Evolutionary conservation across 2,888 invertebrate species (phyloP), one percentile per base, ranked within the genome.

Genomic region (Tipula lateralis): DNA sequence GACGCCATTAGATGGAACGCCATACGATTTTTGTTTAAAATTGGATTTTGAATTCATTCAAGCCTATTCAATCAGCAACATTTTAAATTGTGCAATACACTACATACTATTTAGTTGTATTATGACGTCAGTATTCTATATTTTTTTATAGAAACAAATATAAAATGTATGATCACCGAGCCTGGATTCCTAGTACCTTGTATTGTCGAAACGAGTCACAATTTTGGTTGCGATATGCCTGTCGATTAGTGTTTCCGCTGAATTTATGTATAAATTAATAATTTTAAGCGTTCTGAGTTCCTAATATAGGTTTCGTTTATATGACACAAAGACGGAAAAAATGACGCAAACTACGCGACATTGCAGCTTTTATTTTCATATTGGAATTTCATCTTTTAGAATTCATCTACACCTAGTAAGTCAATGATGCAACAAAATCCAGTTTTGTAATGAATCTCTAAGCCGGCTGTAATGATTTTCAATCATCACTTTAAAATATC

Each of bases 371-470:
- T 36, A 36, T 24, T 66, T 1, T 24, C 39, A 36, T 9, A 36
- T 44, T n/a, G 16, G 13, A 24, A 24, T 2, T 9, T 66, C 12
- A 13, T 24, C 3, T 66, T 66, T 66, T 24, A 12, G 24, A 24
- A 66, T 24, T 66, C 2, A 66, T 66, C 2, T 24, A 24, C 7
- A 66, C 66, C 66, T 66, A 24, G 66, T 66, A 66, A 66, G 24
- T 6, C 66, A 66, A 66, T 66, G 66, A 66, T 66, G 66, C 66
- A 66, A 66, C 66, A 66, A 66, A 66, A 66, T 24, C 66, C 66
- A 66, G 66, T 9, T 66, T 66, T 66, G 39, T n/a, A 44, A 16
- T 7, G 13, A 24, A 24, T 24, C 50, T 66, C 1, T 24, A 66
- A 66, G 66, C 66, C 24, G 24, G 13, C 66, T 24, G 24, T 24